Evolutionary conservation across 2,113 vertebrate genomes (phyloP).

Genomic region (Hippoglossus stenolepis): DNA sequence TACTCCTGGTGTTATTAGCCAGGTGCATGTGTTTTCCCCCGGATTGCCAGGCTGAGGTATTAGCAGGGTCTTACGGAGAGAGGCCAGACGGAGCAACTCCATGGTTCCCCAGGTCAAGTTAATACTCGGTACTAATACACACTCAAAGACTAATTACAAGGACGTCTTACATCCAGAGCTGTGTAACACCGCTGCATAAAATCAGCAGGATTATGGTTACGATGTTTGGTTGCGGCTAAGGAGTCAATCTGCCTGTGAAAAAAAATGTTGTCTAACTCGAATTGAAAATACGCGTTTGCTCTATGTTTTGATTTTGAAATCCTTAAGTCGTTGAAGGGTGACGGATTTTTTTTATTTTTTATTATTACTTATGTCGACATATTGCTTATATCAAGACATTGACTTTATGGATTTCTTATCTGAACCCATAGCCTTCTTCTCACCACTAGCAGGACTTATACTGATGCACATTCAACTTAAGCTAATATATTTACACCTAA

Average conservation of each 20-base stretch:
- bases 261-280: not conserved
- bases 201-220: conserved; percentile 7
- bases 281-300: no score
- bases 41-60: conserved; percentile 53
- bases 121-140: conserved; percentile 52
- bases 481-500: no score
- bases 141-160: conserved; percentile 55
- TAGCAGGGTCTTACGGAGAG: conserved; percentile 62
- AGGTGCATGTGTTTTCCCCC: conserved; percentile 20
- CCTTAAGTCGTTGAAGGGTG: not conserved
- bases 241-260: conserved; percentile 3
- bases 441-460: no score
- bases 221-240: conserved; percentile 26
- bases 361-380: no score
- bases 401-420: no score
- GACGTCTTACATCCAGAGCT: conserved; percentile 19
- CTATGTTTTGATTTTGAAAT: not conserved
- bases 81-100: conserved; percentile 63
- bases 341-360: no score
- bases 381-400: no score
- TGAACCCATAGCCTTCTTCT: no score
- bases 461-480: no score
- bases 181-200: conserved; percentile 28
- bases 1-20: not conserved
- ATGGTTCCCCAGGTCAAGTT: conserved; percentile 62